phyloP scores from a whole-genome alignment of 1,140 invertebrate species.

The Lycorma delicatula region DNA sequence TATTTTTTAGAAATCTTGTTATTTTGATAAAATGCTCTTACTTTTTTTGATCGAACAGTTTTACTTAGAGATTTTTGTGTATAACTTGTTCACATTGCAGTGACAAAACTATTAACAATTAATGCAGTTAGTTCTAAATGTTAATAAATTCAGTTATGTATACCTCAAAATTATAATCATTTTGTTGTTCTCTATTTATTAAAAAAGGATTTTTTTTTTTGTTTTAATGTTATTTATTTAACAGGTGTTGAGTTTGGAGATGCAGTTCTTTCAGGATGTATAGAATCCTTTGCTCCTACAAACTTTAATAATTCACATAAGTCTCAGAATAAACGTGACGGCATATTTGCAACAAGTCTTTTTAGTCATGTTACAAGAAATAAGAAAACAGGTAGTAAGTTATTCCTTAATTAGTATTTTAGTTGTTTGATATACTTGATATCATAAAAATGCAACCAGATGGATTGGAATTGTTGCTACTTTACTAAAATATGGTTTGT shows the following conservation, averaged over 20 bases:
- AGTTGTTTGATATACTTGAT: no score
- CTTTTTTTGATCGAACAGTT: no score
- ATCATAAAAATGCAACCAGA: background rate
- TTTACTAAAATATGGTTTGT: background rate
- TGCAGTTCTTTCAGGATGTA: constrained; percentile 52
- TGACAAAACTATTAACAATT: background rate
- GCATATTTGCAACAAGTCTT: constrained; percentile 11
- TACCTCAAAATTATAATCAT: background rate
- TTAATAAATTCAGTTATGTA: background rate
- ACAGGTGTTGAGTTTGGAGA: constrained; percentile 54
- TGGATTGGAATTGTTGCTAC: background rate
- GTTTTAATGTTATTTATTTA: constrained; percentile 1
- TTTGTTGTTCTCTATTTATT: background rate
- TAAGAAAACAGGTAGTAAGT: constrained; percentile 11
- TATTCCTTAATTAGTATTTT: no score
- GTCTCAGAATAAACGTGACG: background rate
- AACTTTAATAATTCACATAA: background rate
- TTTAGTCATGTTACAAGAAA: constrained; percentile 9
- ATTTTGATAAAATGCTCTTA: no score
- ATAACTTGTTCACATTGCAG: background rate
- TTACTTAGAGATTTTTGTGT: no score
- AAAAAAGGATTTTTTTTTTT: background rate
- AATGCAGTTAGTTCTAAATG: background rate
- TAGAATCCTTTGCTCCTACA: background rate
- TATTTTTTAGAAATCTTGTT: no score